Conservation (phyloP, 2,888 invertebrate species). For the Drosophila meridiana region DNA sequence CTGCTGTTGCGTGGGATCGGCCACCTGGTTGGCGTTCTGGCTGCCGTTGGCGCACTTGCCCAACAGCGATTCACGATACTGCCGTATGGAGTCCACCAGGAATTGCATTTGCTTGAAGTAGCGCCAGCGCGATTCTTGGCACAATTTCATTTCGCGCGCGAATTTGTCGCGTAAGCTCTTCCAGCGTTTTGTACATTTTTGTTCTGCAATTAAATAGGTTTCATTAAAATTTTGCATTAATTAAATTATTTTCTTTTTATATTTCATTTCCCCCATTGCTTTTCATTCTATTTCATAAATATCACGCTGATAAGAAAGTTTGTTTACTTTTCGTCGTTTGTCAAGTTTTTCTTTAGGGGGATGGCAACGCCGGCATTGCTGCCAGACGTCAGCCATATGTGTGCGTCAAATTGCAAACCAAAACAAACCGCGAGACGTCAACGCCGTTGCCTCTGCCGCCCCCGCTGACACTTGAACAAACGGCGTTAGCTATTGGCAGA, state of each 20-base stretch:
- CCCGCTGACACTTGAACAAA: slow-evolving; percentile 45
- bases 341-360: slow-evolving; percentile 25
- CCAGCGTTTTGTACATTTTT: slow-evolving; percentile 84
- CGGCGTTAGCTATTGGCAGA: slow-evolving; percentile 61
- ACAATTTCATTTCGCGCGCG: slow-evolving; percentile 83
- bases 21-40: slow-evolving; percentile 76
- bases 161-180: slow-evolving; percentile 83
- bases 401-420: slow-evolving; percentile 70
- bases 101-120: slow-evolving; percentile 84
- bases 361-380: slow-evolving; percentile 53
- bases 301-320: neutral
- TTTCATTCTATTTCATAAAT: neutral
- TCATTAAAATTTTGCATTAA: neutral
- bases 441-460: slow-evolving; percentile 30
- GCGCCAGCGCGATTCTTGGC: slow-evolving; percentile 83
- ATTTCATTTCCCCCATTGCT: no score
- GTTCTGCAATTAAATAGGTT: slow-evolving; percentile 60
- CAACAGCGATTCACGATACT: slow-evolving; percentile 81
- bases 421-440: slow-evolving; percentile 73
- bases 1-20: slow-evolving; percentile 81
- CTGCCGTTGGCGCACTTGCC: slow-evolving; percentile 80
- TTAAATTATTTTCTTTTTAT: neutral
- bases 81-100: slow-evolving; percentile 82
- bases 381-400: slow-evolving; percentile 41
- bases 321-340: slow-evolving; percentile 21